phyloP scores from a whole-genome alignment of 2,113 vertebrate genomes.

The Amia ocellicauda region DNA sequence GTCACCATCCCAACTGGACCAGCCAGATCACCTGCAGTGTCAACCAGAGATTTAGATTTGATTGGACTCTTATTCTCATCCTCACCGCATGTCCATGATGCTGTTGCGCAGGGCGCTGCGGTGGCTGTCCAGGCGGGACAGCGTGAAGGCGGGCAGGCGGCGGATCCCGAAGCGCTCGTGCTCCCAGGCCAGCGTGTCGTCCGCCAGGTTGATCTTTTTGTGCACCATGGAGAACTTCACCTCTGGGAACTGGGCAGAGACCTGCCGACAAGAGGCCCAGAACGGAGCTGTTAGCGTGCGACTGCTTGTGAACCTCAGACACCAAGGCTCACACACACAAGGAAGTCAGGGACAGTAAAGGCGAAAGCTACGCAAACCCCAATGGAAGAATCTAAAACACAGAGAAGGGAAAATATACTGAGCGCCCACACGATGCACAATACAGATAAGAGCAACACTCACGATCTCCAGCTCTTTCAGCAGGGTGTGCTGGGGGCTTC shows the following conservation, averaged over 20 bases:
- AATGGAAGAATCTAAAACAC: neutral
- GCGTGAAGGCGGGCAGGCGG: slow-evolving; percentile 87
- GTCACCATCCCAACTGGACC: too few relatives aligned
- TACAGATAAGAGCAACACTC: too few relatives aligned
- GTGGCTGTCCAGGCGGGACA: slow-evolving; percentile 91
- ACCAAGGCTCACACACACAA: too few relatives aligned
- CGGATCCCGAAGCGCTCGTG: slow-evolving; percentile 97
- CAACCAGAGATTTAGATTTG: too few relatives aligned
- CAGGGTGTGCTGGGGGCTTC: slow-evolving; percentile 81
- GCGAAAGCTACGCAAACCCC: accelerated
- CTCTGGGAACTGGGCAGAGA: slow-evolving; percentile 78
- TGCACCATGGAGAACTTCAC: slow-evolving; percentile 96
- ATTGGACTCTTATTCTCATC: too few relatives aligned
- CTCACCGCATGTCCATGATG: slow-evolving; percentile 95
- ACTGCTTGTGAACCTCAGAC: too few relatives aligned
- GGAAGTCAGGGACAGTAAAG: neutral
- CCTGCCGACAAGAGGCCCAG: slow-evolving; percentile 61
- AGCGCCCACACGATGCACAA: too few relatives aligned
- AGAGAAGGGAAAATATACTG: neutral
- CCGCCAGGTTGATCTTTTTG: slow-evolving; percentile 97
- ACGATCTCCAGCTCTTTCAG: slow-evolving; percentile 89
- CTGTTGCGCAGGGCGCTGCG: slow-evolving; percentile 84
- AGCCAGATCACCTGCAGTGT: too few relatives aligned
- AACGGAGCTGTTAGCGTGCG: too few relatives aligned
- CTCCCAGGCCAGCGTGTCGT: slow-evolving; percentile 95